A percentile compares a stretch with the other conserved stretches of the same genome.
phyloP scores from a whole-genome alignment of 2,888 invertebrate species.

The Chloroclystis v-ata region DNA sequence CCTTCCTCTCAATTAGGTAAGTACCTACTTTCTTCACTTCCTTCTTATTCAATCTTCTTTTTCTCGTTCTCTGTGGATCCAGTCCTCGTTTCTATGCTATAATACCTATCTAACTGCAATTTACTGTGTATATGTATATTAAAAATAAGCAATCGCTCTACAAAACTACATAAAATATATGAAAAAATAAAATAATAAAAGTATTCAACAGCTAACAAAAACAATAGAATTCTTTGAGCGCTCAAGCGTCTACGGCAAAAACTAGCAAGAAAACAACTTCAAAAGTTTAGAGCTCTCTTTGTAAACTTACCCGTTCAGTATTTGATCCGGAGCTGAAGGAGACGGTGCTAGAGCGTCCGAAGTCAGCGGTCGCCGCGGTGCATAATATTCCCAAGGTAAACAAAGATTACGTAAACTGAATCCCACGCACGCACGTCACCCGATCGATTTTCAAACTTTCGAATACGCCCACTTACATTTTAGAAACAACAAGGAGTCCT shows the following conservation, averaged over 20 bases:
- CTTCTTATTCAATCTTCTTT: not conserved
- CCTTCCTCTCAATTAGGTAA: not conserved
- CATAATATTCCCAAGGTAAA: conserved; percentile 76
- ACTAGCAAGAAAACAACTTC: not conserved
- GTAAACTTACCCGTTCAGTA: conserved; percentile 38
- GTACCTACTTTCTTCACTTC: conserved; percentile 11
- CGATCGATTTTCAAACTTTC: conserved; percentile 77
- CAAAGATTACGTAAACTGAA: conserved; percentile 77
- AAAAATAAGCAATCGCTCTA: not conserved
- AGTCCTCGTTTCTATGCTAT: not conserved
- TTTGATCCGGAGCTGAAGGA: conserved; percentile 23
- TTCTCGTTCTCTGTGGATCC: not conserved
- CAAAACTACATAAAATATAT: not conserved
- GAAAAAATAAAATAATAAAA: not conserved
- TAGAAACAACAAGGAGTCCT: conserved; percentile 53
- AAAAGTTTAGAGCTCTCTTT: conserved; percentile 1
- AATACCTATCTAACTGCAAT: not conserved
- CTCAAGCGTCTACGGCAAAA: not conserved
- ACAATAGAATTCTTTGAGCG: not conserved
- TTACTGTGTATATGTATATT: too few species aligned
- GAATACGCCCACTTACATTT: conserved; percentile 74
- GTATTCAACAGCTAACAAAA: not conserved
- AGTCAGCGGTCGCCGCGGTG: conserved; percentile 56
- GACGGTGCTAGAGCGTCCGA: conserved; percentile 40
- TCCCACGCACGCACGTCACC: conserved; percentile 76